Evolutionary conservation across 2,888 invertebrate genomes (phyloP), one percentile per base, ranked within the genome.

Genomic region (Hypomecis atomaria): DNA sequence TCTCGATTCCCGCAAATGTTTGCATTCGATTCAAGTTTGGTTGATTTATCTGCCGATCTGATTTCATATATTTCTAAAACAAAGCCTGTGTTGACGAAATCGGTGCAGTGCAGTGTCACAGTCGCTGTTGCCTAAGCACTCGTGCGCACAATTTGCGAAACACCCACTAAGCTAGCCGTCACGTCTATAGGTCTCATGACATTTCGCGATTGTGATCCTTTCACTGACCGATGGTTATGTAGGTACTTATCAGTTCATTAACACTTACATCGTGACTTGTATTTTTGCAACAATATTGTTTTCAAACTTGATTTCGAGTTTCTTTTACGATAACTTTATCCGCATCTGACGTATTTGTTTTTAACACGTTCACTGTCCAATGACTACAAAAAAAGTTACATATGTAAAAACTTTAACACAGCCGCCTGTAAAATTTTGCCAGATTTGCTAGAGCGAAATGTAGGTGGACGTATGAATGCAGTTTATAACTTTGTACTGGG

Each of bases 111-210:
- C 77, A 72, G 79, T 84, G 84, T 84, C 86, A 81, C 76, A 57
- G 60, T 38, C 70, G 73, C 7, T 67, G 72, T 89, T 89, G 81
- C 87, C 69, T 75, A 87, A 88, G 78, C 79, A 70, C 75, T 77
- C 79, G 84, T 81, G 86, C 84, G 84, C 80, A 59, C 43, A 78
- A 73, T 88, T 91, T 90, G 84, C 90, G 89, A 90, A 89, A 92
- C 81, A 77, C 72, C 76, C 59, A 75, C 76, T 76, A 73, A 76
- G 75, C 75, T 67, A 74, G 71, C 71, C 78, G 83, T 87, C 87
- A 88, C 89, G 87, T 86, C 84, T 76, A 77, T 70, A 74, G 71
- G 73, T 76, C 77, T 79, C 77, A 78, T 86, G 89, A 88, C 86
- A 87, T 88, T 89, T 77, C 81, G 75, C 81, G 81, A 82, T 81